These are phyloP conservation scores for Holcopasites calliopsidis DNA, from an alignment of 1,140 invertebrate species.

Conservation along the genomic window DNA sequence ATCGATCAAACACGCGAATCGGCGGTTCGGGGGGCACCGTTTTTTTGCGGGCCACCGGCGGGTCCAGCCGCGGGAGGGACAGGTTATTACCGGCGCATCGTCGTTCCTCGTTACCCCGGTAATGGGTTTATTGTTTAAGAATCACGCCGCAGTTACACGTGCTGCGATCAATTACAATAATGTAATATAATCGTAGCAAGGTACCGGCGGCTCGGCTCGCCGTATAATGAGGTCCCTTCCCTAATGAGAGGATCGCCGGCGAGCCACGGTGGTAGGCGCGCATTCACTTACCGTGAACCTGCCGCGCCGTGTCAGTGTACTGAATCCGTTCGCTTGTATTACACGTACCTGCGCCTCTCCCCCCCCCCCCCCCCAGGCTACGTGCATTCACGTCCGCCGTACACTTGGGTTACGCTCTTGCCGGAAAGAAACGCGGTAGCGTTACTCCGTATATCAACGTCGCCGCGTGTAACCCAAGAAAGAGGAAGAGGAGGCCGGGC, in stretches of 20 bases:
- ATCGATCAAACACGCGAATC: slow-evolving; percentile 66
- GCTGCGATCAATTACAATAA: slow-evolving; percentile 75
- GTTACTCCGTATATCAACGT: slow-evolving; percentile 34
- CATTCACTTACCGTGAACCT: slow-evolving; percentile 11
- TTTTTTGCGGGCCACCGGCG: slow-evolving; percentile 11
- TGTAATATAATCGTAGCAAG: slow-evolving; percentile 73
- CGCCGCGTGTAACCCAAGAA: background rate
- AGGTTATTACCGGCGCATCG: slow-evolving; percentile 59
- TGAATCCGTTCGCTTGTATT: background rate
- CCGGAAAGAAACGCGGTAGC: slow-evolving; percentile 5
- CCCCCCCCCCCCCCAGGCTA: too few relatives aligned
- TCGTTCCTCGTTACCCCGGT: slow-evolving; percentile 61
- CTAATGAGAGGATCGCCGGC: slow-evolving; percentile 68
- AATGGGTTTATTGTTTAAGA: slow-evolving; percentile 77
- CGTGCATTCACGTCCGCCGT: slow-evolving; percentile 21
- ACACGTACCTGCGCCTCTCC: too few relatives aligned
- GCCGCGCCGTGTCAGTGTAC: background rate
- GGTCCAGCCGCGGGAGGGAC: slow-evolving; percentile 41
- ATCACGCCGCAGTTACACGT: slow-evolving; percentile 70
- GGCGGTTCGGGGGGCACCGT: slow-evolving; percentile 47
- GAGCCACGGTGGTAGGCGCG: slow-evolving; percentile 3
- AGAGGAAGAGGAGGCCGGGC: background rate
- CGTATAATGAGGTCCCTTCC: slow-evolving; percentile 69
- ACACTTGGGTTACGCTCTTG: background rate
- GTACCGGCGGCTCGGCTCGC: slow-evolving; percentile 58